Percentiles rank a stretch among this genome's conserved stretches.
Conservation (phyloP, 2,113 vertebrate species). For the Nannobrachium achirus region DNA sequence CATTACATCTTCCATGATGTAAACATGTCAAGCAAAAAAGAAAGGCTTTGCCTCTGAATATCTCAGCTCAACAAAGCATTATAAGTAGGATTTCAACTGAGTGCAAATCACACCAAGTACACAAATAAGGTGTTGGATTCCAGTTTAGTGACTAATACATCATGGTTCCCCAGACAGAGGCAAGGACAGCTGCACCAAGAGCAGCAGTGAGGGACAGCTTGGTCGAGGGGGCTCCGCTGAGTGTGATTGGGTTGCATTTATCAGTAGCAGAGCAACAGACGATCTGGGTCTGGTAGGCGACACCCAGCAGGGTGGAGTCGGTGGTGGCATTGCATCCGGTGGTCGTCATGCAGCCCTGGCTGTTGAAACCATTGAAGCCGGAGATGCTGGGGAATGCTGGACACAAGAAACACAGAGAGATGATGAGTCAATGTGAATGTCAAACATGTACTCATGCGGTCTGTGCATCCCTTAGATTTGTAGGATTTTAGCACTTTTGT, state of each 20-base stretch:
- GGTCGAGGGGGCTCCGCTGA: too few species aligned
- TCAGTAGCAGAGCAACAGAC: too few species aligned
- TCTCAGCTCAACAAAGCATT: too few species aligned
- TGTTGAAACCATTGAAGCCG: conserved; percentile 46
- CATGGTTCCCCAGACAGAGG: conserved; percentile 40
- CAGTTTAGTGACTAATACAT: conserved; percentile 24
- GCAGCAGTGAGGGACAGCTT: too few species aligned
- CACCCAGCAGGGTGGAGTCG: neutral
- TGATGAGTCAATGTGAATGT: neutral
- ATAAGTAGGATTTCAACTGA: neutral
- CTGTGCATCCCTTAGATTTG: too few species aligned
- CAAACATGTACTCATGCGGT: neutral
- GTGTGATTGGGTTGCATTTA: too few species aligned
- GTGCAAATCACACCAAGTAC: neutral
- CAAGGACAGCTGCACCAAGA: too few species aligned
- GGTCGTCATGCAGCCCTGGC: conserved; percentile 35
- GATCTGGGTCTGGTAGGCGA: too few species aligned
- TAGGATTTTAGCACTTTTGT: too few species aligned
- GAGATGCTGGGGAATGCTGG: conserved; percentile 48
- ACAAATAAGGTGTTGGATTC: neutral
- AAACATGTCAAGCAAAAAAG: neutral
- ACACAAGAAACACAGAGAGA: conserved; percentile 15
- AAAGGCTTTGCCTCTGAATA: neutral
- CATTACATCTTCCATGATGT: conserved; percentile 51
- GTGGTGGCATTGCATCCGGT: fast-evolving